These are phyloP conservation scores for Rhincodon typus DNA, from an alignment of 2,797 vertebrate genomes.

Conservation along the genomic window DNA sequence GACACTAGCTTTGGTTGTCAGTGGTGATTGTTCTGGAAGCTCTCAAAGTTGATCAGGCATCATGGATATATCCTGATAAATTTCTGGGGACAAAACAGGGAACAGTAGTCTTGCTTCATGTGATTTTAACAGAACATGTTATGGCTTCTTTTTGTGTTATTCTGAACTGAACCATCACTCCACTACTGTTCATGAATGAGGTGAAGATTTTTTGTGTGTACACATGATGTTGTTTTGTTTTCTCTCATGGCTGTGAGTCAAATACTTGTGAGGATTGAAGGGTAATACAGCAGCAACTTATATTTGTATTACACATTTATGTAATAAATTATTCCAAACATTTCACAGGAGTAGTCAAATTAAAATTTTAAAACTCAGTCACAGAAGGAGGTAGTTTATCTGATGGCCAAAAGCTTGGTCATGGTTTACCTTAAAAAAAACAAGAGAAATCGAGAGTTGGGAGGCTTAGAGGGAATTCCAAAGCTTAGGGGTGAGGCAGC, in stretches of 20 bases:
- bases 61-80: not conserved
- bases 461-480: too few relatives aligned
- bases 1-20: not conserved
- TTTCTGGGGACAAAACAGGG: not conserved
- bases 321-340: too few relatives aligned
- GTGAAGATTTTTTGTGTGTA: not conserved
- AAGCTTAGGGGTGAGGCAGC: too few relatives aligned
- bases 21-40: not conserved
- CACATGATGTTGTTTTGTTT: not conserved
- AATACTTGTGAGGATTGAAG: not conserved
- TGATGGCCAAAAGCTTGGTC: too few relatives aligned
- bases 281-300: too few relatives aligned
- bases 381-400: too few relatives aligned
- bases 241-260: not conserved
- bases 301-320: too few relatives aligned
- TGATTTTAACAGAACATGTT: not conserved
- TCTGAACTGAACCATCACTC: not conserved
- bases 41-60: not conserved
- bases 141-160: not conserved
- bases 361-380: too few relatives aligned
- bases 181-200: not conserved
- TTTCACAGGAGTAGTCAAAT: too few relatives aligned
- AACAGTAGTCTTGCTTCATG: not conserved
- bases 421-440: too few relatives aligned
- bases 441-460: too few relatives aligned